Evolutionary conservation across 2,797 vertebrate species (phyloP).

Genomic region (Sarcophilus harrisii): DNA sequence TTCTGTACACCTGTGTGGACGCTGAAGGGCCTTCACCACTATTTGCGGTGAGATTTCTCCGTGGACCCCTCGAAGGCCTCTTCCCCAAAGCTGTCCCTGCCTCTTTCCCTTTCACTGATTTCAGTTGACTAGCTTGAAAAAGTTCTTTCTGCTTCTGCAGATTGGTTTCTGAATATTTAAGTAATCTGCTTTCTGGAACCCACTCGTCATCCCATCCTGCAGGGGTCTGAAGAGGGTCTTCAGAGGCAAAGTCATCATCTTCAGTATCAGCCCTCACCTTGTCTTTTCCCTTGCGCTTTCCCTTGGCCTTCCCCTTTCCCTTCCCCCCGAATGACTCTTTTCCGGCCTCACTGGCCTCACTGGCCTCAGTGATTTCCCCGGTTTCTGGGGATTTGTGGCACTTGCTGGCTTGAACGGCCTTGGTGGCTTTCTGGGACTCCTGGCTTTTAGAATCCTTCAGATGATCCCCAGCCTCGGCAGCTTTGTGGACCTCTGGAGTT

Average conservation of each 20-base stretch:
- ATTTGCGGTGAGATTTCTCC: background rate
- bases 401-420: too few species aligned
- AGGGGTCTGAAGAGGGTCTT: background rate
- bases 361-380: background rate
- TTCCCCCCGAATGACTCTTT: background rate
- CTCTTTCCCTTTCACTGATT: background rate
- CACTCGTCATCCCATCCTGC: background rate
- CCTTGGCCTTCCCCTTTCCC: background rate
- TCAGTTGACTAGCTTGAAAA: background rate
- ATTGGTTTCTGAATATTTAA: background rate
- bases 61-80: background rate
- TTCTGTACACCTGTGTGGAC: too few species aligned
- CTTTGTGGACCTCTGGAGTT: fast-evolving
- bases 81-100: background rate
- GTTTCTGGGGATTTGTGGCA: fast-evolving
- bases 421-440: background rate
- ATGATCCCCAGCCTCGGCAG: too few species aligned
- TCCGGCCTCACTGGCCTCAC: background rate
- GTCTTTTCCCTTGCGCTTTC: background rate
- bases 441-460: background rate
- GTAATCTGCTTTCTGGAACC: background rate
- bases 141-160: background rate
- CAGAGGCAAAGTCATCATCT: background rate
- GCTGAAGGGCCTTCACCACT: background rate
- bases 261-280: background rate